phyloP scores from a whole-genome alignment of 2,797 vertebrate genomes.

The Sardinella longiceps region DNA sequence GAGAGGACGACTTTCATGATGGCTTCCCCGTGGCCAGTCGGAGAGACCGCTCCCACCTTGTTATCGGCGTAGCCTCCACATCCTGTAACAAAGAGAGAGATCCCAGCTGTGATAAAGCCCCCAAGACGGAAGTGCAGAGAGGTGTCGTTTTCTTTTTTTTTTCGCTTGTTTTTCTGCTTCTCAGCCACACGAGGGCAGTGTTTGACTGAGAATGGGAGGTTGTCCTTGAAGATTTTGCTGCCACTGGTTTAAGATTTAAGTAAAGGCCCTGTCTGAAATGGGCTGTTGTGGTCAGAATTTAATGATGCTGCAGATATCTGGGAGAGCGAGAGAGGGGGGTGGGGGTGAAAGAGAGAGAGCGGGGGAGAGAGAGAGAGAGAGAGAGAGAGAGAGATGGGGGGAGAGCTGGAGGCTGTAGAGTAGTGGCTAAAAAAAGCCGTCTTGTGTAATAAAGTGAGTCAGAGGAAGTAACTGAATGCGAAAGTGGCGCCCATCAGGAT shows the following conservation, averaged over 20 bases:
- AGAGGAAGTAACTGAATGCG: slow-evolving; percentile 17
- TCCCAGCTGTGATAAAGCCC: slow-evolving; percentile 30
- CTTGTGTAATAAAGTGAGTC: slow-evolving; percentile 12
- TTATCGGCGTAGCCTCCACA: slow-evolving; percentile 94
- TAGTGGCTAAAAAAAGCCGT: slow-evolving; percentile 1
- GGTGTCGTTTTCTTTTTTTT: neutral
- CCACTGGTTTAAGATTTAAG: neutral
- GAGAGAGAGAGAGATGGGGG: neutral
- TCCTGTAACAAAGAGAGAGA: slow-evolving; percentile 70
- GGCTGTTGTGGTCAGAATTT: neutral
- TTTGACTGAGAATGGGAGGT: neutral
- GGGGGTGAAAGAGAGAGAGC: neutral
- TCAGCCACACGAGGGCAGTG: slow-evolving; percentile 1
- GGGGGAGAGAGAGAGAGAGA: neutral
- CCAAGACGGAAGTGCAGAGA: slow-evolving; percentile 20
- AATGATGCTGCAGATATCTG: slow-evolving; percentile 10
- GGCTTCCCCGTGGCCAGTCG: slow-evolving; percentile 93
- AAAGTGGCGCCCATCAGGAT: neutral
- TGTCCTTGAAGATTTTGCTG: neutral
- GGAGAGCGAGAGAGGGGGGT: neutral
- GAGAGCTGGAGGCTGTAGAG: neutral
- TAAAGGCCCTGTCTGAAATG: neutral
- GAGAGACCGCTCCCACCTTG: slow-evolving; percentile 82
- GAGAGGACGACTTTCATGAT: slow-evolving; percentile 93
- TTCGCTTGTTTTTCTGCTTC: too few species aligned